These are phyloP conservation scores for Catostylus mosaicus DNA, from an alignment of 30 jellyfish, hydroid and myxozoan species.

Conservation along the genomic window DNA sequence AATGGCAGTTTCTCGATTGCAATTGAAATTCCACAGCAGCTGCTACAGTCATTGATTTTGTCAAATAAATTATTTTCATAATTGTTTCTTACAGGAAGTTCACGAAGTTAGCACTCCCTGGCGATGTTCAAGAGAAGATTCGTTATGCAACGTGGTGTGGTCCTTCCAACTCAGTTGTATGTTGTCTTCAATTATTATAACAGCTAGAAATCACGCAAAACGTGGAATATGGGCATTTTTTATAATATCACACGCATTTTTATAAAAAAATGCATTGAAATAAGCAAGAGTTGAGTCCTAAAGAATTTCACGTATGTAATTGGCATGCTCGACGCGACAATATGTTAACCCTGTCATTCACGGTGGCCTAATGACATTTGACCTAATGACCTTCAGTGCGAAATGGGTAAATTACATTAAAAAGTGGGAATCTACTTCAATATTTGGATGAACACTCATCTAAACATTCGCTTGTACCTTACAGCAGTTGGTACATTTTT, in stretches of 20 bases:
- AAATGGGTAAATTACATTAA: too few relatives aligned
- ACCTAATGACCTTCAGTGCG: too few relatives aligned
- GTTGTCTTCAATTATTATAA: neutral
- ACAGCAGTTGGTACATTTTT: too few relatives aligned
- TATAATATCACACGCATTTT: neutral
- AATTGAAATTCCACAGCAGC: neutral
- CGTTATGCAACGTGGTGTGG: conserved; percentile 94
- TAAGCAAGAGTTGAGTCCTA: neutral
- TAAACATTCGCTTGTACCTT: too few relatives aligned
- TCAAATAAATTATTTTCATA: neutral
- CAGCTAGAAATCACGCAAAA: neutral
- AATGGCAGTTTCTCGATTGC: neutral
- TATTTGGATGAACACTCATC: too few relatives aligned
- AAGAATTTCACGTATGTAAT: neutral
- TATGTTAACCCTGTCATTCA: neutral
- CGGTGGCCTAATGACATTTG: too few relatives aligned
- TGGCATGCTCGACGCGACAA: neutral
- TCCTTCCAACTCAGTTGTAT: conserved; percentile 74
- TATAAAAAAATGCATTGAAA: neutral
- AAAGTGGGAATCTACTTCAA: too few relatives aligned
- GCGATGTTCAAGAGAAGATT: conserved; percentile 64
- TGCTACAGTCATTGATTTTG: neutral
- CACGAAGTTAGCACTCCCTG: conserved; percentile 69
- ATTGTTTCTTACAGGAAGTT: neutral
- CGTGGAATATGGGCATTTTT: neutral